A percentile compares a stretch with the other conserved stretches of the same genome.
Evolutionary conservation across 1,140 invertebrate genomes (phyloP).

Genomic region (Reticulitermes speratus): DNA sequence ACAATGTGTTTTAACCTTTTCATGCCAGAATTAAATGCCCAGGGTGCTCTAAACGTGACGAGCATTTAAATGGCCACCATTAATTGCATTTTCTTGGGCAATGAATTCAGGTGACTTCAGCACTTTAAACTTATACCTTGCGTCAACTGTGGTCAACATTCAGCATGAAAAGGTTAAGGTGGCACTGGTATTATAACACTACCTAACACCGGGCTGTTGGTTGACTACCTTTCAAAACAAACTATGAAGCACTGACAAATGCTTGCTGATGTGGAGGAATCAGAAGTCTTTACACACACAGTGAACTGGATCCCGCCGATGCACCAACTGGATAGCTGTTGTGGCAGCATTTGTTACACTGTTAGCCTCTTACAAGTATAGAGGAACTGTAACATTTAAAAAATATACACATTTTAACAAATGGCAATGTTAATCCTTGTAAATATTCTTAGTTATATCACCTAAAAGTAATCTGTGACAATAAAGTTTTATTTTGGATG

Average conservation of each 20-base stretch:
- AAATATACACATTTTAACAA: not conserved
- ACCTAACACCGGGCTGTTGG: not conserved
- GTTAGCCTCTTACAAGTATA: constrained; percentile 15
- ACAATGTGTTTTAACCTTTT: too few relatives aligned
- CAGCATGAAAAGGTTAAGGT: not conserved
- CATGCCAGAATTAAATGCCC: too few relatives aligned
- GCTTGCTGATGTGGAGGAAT: not conserved
- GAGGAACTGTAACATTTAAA: not conserved
- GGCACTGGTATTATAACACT: not conserved
- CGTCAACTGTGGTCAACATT: too few relatives aligned
- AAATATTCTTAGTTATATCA: too few relatives aligned
- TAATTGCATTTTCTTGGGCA: too few relatives aligned
- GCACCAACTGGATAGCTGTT: not conserved
- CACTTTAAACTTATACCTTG: too few relatives aligned
- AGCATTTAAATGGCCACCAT: too few relatives aligned
- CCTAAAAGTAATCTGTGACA: too few relatives aligned
- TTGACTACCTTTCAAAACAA: not conserved
- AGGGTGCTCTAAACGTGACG: too few relatives aligned
- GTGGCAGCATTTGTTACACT: not conserved
- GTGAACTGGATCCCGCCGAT: not conserved
- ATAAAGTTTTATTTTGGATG: too few relatives aligned
- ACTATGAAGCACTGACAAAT: too few relatives aligned
- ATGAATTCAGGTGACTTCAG: too few relatives aligned
- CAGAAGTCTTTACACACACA: constrained; percentile 1
- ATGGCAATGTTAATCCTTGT: not conserved